These are phyloP conservation scores for Pipistrellus pipistrellus DNA, from an alignment of 2,797 vertebrate genomes.

Conservation along the genomic window DNA sequence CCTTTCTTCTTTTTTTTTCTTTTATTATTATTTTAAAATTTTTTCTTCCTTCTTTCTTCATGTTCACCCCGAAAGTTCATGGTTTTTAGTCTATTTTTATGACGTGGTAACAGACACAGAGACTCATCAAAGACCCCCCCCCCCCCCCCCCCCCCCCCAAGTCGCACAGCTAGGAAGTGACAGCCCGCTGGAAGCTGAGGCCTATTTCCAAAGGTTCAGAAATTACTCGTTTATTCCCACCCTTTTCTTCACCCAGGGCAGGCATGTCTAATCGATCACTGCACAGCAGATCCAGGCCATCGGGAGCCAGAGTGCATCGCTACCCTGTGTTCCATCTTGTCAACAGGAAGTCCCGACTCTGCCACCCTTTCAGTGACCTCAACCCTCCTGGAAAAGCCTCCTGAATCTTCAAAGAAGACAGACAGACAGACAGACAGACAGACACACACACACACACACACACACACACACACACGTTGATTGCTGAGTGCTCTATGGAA, in stretches of 20 bases:
- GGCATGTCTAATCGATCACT: neutral
- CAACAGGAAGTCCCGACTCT: neutral
- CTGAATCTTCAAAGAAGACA: neutral
- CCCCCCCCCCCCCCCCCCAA: neutral
- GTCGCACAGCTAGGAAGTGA: neutral
- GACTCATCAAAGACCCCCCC: neutral
- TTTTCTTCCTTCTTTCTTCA: neutral
- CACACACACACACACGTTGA: neutral
- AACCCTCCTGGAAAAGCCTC: neutral
- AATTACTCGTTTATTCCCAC: neutral
- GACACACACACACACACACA: no score
- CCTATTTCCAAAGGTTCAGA: neutral
- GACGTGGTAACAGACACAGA: neutral
- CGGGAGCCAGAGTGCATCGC: neutral
- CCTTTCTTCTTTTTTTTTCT: neutral
- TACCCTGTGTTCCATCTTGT: neutral
- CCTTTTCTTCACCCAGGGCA: neutral
- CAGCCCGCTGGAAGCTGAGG: neutral
- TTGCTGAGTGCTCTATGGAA: neutral
- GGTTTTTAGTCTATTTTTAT: conserved; percentile 8
- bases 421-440: neutral
- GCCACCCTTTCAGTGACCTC: neutral
- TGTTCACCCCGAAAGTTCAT: neutral
- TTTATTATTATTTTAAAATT: no score
- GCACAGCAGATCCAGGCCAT: neutral